These are phyloP conservation scores for Narcine bancroftii DNA, from an alignment of 2,113 vertebrate genomes.

Conservation along the genomic window DNA sequence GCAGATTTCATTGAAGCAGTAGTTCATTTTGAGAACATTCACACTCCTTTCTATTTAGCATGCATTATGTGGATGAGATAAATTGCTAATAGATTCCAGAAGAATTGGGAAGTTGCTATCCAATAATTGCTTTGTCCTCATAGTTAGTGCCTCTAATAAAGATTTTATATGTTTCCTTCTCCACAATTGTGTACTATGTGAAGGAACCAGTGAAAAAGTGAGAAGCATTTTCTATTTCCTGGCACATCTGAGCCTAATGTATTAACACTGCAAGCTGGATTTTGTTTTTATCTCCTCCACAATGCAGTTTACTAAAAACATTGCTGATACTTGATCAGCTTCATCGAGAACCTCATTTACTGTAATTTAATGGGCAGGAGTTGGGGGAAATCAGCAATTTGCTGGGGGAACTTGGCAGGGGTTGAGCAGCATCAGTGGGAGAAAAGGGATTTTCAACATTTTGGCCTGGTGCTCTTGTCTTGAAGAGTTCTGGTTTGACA, in stretches of 20 bases:
- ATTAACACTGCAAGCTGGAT: background rate
- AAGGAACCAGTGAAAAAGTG: background rate
- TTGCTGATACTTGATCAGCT: background rate
- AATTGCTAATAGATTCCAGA: background rate
- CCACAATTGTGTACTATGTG: background rate
- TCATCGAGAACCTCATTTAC: background rate
- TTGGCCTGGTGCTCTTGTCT: too few species aligned
- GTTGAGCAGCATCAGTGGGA: too few species aligned
- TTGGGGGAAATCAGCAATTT: too few species aligned
- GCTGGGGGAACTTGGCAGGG: too few species aligned
- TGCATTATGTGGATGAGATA: background rate
- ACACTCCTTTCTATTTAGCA: background rate
- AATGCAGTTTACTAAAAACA: background rate
- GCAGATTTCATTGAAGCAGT: background rate
- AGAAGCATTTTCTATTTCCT: background rate
- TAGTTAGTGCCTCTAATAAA: background rate
- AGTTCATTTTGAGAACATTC: background rate
- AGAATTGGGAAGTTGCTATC: background rate
- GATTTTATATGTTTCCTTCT: background rate
- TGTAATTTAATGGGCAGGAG: too few species aligned
- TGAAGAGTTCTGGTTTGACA: too few species aligned
- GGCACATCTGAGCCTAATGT: background rate
- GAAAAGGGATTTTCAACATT: too few species aligned
- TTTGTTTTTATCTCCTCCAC: background rate
- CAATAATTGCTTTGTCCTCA: background rate